Conservation (phyloP, 2,888 invertebrate species). For the Eupithecia subfuscata region DNA sequence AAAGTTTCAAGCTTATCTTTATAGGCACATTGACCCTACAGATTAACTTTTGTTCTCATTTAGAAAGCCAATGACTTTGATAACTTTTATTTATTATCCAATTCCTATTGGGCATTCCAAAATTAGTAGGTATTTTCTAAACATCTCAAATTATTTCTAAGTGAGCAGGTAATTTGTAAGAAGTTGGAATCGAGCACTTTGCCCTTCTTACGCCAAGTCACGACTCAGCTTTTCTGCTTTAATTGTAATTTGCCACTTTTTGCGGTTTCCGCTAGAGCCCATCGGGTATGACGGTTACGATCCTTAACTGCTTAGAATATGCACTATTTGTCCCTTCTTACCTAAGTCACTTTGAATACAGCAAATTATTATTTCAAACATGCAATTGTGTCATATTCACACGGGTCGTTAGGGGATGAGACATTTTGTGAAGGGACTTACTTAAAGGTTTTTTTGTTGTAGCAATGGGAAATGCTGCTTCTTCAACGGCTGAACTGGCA, state of each 20-base stretch:
- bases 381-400: slow-evolving; percentile 58
- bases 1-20: slow-evolving; percentile 35
- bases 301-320: slow-evolving; percentile 68
- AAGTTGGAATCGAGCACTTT: slow-evolving; percentile 7
- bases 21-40: slow-evolving; percentile 43
- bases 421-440: slow-evolving; percentile 43
- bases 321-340: slow-evolving; percentile 61
- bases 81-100: background rate
- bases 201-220: slow-evolving; percentile 25
- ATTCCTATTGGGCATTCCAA: background rate
- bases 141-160: background rate
- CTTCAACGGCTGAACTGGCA: slow-evolving; percentile 92
- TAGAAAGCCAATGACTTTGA: slow-evolving; percentile 13
- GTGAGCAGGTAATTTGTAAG: background rate
- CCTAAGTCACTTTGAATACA: slow-evolving; percentile 49
- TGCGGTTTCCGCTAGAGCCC: slow-evolving; percentile 80
- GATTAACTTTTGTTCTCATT: slow-evolving; percentile 48
- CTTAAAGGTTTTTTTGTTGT: slow-evolving; percentile 66
- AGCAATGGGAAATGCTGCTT: slow-evolving; percentile 93
- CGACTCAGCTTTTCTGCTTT: slow-evolving; percentile 61
- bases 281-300: slow-evolving; percentile 80
- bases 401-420: slow-evolving; percentile 60
- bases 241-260: slow-evolving; percentile 76
- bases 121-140: background rate
- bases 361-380: slow-evolving; percentile 49